Evolutionary conservation across 2,113 vertebrate species (phyloP).

Genomic region (Rhinolophus ferrumequinum): DNA sequence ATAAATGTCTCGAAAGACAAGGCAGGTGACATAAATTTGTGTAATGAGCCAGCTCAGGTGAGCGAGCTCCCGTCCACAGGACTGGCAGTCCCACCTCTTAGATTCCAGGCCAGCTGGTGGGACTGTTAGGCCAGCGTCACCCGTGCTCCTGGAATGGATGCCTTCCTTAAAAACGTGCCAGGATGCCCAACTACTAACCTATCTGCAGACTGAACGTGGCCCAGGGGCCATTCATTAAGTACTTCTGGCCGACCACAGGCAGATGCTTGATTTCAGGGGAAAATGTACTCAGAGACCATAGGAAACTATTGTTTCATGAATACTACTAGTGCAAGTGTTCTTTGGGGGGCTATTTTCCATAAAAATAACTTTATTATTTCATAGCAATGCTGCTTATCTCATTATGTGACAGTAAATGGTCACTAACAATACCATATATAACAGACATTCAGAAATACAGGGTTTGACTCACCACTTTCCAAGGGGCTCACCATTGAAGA

Average conservation of each 20-base stretch:
- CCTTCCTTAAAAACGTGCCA: background rate
- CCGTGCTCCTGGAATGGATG: background rate
- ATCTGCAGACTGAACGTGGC: background rate
- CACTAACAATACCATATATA: too few relatives aligned
- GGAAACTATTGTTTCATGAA: background rate
- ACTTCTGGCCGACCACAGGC: background rate
- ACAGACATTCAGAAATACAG: background rate
- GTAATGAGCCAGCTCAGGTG: background rate
- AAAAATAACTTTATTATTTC: background rate
- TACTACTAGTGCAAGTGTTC: background rate
- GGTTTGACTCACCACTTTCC: background rate
- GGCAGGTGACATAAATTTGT: background rate
- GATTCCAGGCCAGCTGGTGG: too few relatives aligned
- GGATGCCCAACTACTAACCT: background rate
- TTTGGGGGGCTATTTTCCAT: background rate
- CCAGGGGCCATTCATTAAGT: background rate
- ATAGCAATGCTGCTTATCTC: background rate
- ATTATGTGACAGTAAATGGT: background rate
- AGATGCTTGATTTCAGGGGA: background rate
- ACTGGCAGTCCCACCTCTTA: fast-evolving
- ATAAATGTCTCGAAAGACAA: background rate
- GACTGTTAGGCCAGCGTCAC: too few relatives aligned
- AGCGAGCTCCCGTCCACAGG: background rate
- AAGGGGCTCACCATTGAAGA: background rate
- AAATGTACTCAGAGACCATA: background rate